Evolutionary conservation across 2,797 vertebrate species (phyloP).

Genomic region (Tauraco hartlaubi): DNA sequence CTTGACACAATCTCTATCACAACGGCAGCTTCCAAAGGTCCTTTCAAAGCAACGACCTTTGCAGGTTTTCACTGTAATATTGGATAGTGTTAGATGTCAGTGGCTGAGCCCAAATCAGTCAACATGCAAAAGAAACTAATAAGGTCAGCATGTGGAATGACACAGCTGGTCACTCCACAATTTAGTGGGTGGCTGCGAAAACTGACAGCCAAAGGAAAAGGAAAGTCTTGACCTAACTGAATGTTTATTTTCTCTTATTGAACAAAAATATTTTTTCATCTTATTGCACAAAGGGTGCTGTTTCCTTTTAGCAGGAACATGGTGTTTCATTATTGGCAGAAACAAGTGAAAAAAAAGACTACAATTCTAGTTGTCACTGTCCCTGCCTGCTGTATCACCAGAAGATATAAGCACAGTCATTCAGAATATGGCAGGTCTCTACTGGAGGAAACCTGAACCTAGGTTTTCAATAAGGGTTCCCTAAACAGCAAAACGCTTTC

Average conservation of each 20-base stretch:
- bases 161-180: neutral
- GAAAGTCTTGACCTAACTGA: neutral
- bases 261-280: neutral
- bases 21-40: conserved; percentile 81
- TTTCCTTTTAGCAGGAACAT: neutral
- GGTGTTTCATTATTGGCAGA: neutral
- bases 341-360: neutral
- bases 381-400: neutral
- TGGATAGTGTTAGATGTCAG: conserved; percentile 16
- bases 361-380: neutral
- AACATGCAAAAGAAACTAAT: neutral
- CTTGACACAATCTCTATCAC: conserved; percentile 80
- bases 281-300: neutral
- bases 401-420: neutral
- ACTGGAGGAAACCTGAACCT: neutral
- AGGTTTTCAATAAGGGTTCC: neutral
- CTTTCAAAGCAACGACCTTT: conserved; percentile 86
- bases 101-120: neutral
- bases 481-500: neutral
- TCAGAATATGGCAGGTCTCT: neutral
- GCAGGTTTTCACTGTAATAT: conserved; percentile 83
- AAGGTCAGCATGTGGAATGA: neutral
- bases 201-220: neutral
- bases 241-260: neutral
- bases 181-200: neutral